A percentile compares a stretch with the other conserved stretches of the same genome.
These are phyloP conservation scores for Clistopyga incitator DNA, from an alignment of 2,888 invertebrate genomes.

Conservation along the genomic window DNA sequence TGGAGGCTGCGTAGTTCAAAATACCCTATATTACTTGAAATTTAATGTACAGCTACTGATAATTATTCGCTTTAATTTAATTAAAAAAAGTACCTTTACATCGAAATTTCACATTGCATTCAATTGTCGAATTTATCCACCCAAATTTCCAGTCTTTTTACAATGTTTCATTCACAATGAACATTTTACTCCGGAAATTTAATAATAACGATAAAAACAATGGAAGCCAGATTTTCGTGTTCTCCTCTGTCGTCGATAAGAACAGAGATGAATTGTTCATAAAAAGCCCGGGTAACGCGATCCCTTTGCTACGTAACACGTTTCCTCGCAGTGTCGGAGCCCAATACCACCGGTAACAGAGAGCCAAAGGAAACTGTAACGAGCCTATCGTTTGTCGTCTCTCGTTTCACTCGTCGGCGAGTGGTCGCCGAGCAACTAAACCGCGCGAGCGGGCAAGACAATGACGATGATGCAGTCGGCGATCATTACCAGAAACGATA, in stretches of 20 bases:
- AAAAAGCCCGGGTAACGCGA: constrained; percentile 60
- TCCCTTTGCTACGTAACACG: constrained; percentile 33
- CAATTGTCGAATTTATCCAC: too few species aligned
- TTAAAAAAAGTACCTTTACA: too few species aligned
- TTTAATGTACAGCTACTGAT: too few species aligned
- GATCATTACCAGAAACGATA: constrained; percentile 83
- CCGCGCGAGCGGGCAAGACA: constrained; percentile 72
- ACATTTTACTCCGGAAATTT: too few species aligned
- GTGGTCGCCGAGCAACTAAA: neutral
- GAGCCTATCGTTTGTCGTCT: constrained; percentile 58
- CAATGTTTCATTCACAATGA: too few species aligned
- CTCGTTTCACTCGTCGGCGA: constrained; percentile 57
- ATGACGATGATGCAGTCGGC: constrained; percentile 75
- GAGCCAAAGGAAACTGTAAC: constrained; percentile 42
- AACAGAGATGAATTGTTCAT: constrained; percentile 42
- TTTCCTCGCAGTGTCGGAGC: constrained; percentile 42
- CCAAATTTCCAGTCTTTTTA: too few species aligned
- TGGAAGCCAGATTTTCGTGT: constrained; percentile 30
- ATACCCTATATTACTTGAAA: constrained; percentile 3
- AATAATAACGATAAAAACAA: too few species aligned
- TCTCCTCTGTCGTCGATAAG: neutral
- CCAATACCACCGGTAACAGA: constrained; percentile 50
- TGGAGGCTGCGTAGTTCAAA: constrained; percentile 43
- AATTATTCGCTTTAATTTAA: constrained; percentile 55
- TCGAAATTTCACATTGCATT: too few species aligned